Percentiles rank a stretch among this genome's conserved stretches.
Conservation (phyloP, 2,797 vertebrate genomes). For the Simalia tracyae region DNA sequence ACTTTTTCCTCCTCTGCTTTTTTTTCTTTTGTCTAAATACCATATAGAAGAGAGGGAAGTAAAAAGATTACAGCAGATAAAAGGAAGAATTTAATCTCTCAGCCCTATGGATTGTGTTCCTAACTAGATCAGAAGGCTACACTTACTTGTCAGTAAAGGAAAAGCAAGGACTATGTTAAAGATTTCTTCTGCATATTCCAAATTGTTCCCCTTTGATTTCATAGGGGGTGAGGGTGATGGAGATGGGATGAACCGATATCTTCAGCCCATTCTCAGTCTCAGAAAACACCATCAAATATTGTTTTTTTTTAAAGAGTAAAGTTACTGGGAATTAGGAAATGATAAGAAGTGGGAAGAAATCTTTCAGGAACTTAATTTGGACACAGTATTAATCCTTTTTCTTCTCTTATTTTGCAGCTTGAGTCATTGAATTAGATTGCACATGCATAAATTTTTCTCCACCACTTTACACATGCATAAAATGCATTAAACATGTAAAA, state of each 20-base stretch:
- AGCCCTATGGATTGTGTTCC: neutral
- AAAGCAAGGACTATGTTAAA: neutral
- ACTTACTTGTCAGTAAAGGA: neutral
- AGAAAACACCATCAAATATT: neutral
- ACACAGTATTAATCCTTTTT: neutral
- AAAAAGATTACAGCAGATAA: neutral
- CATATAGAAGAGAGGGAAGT: neutral
- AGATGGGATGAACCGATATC: neutral
- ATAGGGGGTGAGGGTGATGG: neutral
- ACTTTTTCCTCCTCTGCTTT: neutral
- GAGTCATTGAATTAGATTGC: neutral
- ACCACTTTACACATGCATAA: neutral
- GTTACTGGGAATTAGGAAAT: neutral
- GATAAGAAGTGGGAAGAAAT: neutral
- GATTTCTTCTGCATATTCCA: neutral
- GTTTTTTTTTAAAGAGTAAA: neutral
- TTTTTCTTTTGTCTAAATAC: neutral
- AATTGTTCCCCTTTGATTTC: neutral
- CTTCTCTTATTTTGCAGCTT: neutral
- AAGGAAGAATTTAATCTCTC: neutral
- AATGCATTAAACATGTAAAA: neutral
- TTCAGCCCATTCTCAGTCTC: neutral
- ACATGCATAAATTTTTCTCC: neutral
- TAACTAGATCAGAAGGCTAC: neutral
- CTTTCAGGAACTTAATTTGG: neutral